Evolutionary conservation across 2,888 invertebrate genomes (phyloP), one percentile per base, ranked within the genome.

Genomic region (Ditylenchus weischeri): DNA sequence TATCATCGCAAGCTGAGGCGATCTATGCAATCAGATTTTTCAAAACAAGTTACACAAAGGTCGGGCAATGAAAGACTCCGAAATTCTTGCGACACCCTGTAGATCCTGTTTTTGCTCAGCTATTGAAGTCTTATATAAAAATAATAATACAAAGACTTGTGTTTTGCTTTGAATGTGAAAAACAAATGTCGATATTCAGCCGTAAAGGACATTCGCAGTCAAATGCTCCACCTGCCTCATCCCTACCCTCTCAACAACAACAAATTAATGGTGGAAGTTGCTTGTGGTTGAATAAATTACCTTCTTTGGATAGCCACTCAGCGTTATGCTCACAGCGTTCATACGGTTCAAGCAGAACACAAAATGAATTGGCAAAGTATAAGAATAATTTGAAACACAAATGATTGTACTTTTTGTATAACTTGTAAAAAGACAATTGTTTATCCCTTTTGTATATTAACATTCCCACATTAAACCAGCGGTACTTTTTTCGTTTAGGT

Each of bases 361-460:
- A 73, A 35, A 38, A 71, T 23, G 72, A 72, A 23, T 54, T 72
- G 43, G 60, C 57, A 29, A 71, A 72, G 49, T 72, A 57, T 63
- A 75, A 72, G 43, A 63, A 72, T 15, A 75, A 73, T 18, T 54
- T 71, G n/a, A 70, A 73, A 35, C 38, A 67, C 19, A 47, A 47
- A 19, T 62, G 29, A 62, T 62, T n/a, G 36, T 38, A 43, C 11
- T 6, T 15, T 43, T 43, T 43, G 21, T 54, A 18, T 54, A 15
- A 23, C 54, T 23, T 54, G 54, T 54, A 54, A 54, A 54, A 6
- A 54, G 29, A 54, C 23, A 13, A 23, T 54, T 54, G 13, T 6
- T 21, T 7, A 21, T 54, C 10, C 1, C 23, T 18, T 10, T 7
- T 23, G 54, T 21, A 13, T 7, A 10, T 5, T 18, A 21, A 54